Conservation (phyloP, 2,888 invertebrate species). For the Acleris laterana region DNA sequence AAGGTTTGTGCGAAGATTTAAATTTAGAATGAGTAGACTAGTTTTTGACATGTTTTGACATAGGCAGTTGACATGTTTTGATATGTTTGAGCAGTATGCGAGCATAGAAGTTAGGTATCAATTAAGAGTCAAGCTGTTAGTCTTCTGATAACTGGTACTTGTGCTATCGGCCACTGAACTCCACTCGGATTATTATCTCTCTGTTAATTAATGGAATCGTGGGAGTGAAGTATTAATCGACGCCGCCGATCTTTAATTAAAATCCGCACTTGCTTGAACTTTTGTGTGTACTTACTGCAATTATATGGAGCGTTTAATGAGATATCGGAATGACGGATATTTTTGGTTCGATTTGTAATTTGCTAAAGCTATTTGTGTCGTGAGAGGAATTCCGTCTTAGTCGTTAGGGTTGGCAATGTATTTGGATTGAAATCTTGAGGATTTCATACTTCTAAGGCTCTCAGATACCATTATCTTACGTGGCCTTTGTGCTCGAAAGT, state of each 20-base stretch:
- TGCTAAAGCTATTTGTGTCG: too few species aligned
- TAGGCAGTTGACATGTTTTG: slow-evolving; percentile 12
- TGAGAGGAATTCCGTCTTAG: too few species aligned
- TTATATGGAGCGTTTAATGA: not conserved
- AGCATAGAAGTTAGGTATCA: slow-evolving; percentile 32
- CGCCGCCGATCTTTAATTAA: slow-evolving; percentile 33
- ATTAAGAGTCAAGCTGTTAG: slow-evolving; percentile 31
- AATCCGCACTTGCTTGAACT: slow-evolving; percentile 17
- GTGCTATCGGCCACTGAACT: slow-evolving; percentile 34
- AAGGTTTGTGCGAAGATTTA: not conserved
- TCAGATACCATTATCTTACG: too few species aligned
- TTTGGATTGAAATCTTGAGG: too few species aligned
- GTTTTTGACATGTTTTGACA: not conserved
- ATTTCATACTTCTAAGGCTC: too few species aligned
- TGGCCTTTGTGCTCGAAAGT: too few species aligned
- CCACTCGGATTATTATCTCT: slow-evolving; percentile 28
- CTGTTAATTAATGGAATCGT: slow-evolving; percentile 34
- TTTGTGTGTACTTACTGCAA: slow-evolving; percentile 21
- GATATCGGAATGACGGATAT: not conserved
- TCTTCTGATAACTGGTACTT: slow-evolving; percentile 31
- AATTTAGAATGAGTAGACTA: not conserved
- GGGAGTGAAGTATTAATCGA: slow-evolving; percentile 35
- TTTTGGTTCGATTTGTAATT: not conserved
- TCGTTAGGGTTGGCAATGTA: too few species aligned
- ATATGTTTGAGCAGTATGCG: slow-evolving; percentile 2